These are phyloP conservation scores for Erannis defoliaria DNA, from an alignment of 2,888 invertebrate genomes.

Conservation along the genomic window DNA sequence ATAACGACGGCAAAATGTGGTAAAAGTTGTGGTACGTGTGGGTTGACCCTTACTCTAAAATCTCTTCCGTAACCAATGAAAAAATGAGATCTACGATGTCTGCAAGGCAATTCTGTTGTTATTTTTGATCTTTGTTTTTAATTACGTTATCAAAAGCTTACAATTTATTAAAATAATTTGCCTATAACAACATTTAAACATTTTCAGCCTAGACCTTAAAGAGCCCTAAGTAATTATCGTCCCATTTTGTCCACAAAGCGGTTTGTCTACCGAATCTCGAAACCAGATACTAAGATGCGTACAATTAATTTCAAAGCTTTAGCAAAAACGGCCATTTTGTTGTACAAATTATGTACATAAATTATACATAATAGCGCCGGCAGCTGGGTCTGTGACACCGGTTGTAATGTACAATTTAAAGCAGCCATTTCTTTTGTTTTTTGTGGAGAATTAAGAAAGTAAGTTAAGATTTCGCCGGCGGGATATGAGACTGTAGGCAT, in stretches of 20 bases:
- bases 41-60: no score
- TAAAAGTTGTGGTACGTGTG: no score
- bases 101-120: no score
- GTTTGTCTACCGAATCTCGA: conserved; percentile 19
- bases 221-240: background rate
- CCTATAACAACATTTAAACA: background rate
- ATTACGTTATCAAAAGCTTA: no score
- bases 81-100: no score
- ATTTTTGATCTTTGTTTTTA: background rate
- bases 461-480: conserved; percentile 27
- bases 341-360: conserved; percentile 65
- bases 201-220: background rate
- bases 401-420: conserved; percentile 48
- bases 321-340: conserved; percentile 57
- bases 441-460: conserved; percentile 33
- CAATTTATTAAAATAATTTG: background rate
- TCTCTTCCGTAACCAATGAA: no score
- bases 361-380: conserved; percentile 58
- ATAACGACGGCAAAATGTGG: no score
- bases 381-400: conserved; percentile 52
- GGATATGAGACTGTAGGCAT: conserved; percentile 18
- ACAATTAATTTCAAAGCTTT: conserved; percentile 49
- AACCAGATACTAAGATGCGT: conserved; percentile 43
- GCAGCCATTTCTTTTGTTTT: conserved; percentile 34
- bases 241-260: conserved; percentile 2